A percentile compares a stretch with the other conserved stretches of the same genome.
These are phyloP conservation scores for Bursaphelenchus mucronatus DNA, from an alignment of 1,140 invertebrate species.

Conservation along the genomic window DNA sequence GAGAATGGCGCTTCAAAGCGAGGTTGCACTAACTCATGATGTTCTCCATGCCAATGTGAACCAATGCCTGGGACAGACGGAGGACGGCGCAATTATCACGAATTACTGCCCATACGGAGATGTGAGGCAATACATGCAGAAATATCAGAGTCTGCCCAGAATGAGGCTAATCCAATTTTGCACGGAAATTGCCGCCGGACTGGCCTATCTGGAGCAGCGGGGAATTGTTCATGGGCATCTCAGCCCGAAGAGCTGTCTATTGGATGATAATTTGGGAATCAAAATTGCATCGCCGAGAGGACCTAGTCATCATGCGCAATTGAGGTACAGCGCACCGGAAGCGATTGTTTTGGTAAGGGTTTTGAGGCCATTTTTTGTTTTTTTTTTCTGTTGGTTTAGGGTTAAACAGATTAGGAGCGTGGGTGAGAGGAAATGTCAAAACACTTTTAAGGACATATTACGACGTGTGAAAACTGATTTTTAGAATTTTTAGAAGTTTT, in stretches of 20 bases:
- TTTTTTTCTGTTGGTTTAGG: neutral
- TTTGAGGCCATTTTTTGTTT: neutral
- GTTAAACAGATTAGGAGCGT: neutral
- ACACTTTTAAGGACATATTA: neutral
- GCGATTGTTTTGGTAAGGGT: slow-evolving; percentile 37
- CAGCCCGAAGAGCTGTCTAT: slow-evolving; percentile 30
- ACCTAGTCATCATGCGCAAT: slow-evolving; percentile 39
- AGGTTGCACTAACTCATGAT: slow-evolving; percentile 10
- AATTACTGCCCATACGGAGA: slow-evolving; percentile 26
- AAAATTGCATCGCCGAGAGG: slow-evolving; percentile 27
- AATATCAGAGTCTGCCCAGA: slow-evolving; percentile 9
- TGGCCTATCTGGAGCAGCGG: slow-evolving; percentile 27
- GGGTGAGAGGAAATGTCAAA: neutral
- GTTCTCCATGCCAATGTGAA: slow-evolving; percentile 28
- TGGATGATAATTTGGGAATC: slow-evolving; percentile 20
- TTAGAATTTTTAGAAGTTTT: neutral
- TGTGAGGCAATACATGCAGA: slow-evolving; percentile 15
- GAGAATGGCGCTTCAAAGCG: slow-evolving; percentile 23
- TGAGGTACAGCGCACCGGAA: slow-evolving; percentile 34
- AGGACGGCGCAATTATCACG: slow-evolving; percentile 30
- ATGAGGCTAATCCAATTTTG: slow-evolving; percentile 23
- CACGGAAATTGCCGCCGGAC: slow-evolving; percentile 25
- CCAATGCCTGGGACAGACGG: slow-evolving; percentile 33
- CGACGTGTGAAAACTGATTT: neutral
- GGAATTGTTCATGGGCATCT: slow-evolving; percentile 39